phyloP scores from a whole-genome alignment of 2,113 vertebrate genomes.

The Hypomesus transpacificus region DNA sequence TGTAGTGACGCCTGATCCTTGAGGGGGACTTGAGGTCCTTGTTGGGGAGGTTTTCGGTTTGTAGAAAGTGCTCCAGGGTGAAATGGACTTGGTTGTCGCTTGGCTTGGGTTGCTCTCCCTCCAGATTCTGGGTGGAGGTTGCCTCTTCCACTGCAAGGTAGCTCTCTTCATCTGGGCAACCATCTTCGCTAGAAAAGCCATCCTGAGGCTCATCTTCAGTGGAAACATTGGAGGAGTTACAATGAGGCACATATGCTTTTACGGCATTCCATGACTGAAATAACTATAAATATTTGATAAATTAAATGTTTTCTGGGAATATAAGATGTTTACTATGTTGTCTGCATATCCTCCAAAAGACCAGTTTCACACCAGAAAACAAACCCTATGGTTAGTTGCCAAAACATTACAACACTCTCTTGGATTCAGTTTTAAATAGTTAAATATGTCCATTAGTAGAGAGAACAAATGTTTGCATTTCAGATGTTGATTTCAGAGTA shows the following conservation, averaged over 20 bases:
- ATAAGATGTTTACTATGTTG: neutral
- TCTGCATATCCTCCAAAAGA: neutral
- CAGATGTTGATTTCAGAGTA: no score
- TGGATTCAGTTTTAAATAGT: no score
- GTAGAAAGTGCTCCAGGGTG: neutral
- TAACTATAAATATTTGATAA: no score
- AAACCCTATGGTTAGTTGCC: no score
- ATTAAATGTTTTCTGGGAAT: neutral
- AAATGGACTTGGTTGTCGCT: neutral
- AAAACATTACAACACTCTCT: no score
- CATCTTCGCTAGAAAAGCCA: slow-evolving; percentile 12
- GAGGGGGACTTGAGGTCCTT: neutral
- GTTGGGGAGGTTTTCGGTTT: neutral
- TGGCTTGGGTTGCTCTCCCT: slow-evolving; percentile 7
- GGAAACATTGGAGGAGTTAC: neutral
- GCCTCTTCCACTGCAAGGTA: neutral
- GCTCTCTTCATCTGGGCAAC: neutral
- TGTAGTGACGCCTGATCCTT: slow-evolving; percentile 32
- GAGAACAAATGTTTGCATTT: no score
- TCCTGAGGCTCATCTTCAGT: slow-evolving; percentile 10
- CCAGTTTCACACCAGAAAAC: neutral
- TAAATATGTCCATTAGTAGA: no score
- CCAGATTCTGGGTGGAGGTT: neutral
- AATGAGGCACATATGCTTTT: neutral
- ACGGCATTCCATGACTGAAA: neutral